These are phyloP conservation scores for Toxonevra muliebris DNA, from an alignment of 2,888 invertebrate genomes.

Conservation along the genomic window DNA sequence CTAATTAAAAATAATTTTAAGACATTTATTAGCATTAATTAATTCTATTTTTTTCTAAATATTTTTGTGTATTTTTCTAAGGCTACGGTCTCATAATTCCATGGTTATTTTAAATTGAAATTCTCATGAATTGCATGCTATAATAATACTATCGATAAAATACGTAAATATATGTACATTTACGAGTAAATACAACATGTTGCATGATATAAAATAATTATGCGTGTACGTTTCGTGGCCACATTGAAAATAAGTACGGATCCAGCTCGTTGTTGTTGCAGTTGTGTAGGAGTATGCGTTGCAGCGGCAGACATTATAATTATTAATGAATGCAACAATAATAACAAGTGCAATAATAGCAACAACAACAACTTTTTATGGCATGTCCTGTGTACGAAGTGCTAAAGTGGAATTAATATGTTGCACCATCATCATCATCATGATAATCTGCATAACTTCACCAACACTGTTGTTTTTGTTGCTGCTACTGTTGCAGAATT, in stretches of 20 bases:
- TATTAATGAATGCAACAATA: conserved; percentile 36
- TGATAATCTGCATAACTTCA: too few species aligned
- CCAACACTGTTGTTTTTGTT: conserved; percentile 33
- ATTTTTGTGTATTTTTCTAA: too few species aligned
- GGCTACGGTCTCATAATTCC: too few species aligned
- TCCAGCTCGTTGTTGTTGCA: neutral
- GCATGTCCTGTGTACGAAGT: conserved; percentile 52
- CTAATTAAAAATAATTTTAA: too few species aligned
- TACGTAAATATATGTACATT: too few species aligned
- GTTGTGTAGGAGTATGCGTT: neutral
- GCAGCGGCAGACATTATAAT: conserved; percentile 19
- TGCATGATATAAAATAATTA: conserved; percentile 13
- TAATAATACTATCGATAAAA: too few species aligned
- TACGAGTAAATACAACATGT: neutral
- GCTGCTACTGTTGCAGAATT: conserved; percentile 30
- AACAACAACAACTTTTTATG: conserved; percentile 53
- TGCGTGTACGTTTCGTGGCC: conserved; percentile 31
- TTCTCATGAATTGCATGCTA: too few species aligned
- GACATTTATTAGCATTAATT: too few species aligned
- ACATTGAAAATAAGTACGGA: conserved; percentile 21
- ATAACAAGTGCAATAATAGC: conserved; percentile 44
- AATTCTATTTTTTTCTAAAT: too few species aligned
- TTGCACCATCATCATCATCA: conserved; percentile 47
- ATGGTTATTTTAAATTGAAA: too few species aligned
- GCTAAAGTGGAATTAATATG: conserved; percentile 61